Conservation (phyloP, 2,797 vertebrate species). For the Helarctos malayanus region DNA sequence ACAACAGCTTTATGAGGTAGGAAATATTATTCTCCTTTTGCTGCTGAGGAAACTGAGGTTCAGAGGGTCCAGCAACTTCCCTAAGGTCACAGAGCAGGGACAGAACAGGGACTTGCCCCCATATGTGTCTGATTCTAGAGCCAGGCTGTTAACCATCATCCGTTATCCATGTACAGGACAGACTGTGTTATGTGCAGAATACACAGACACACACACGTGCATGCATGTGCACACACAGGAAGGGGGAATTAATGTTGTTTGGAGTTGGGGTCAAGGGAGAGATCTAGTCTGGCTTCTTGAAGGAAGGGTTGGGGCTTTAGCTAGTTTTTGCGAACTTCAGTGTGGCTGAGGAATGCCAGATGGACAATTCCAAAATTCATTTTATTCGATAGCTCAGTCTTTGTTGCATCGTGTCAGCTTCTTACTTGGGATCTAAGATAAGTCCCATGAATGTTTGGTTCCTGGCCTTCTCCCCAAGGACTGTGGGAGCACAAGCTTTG, state of each 20-base stretch:
- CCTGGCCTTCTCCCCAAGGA: background rate
- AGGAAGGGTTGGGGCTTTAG: background rate
- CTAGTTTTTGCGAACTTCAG: background rate
- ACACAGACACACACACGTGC: background rate
- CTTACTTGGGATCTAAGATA: background rate
- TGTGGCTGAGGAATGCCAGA: background rate
- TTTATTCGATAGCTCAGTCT: background rate
- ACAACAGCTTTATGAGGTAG: background rate
- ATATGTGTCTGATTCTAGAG: background rate
- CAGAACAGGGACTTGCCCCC: background rate
- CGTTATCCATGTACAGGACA: background rate
- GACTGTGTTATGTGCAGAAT: background rate
- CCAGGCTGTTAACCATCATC: background rate
- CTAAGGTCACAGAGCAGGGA: background rate
- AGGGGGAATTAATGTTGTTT: background rate
- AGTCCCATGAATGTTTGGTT: background rate
- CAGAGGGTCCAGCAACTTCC: background rate
- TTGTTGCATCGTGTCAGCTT: background rate
- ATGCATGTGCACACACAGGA: background rate
- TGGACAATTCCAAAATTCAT: background rate
- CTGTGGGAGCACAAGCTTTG: background rate
- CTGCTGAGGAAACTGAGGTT: conserved; percentile 19
- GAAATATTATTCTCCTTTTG: background rate
- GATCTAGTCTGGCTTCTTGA: background rate
- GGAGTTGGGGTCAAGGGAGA: background rate